Conservation (phyloP, 2,888 invertebrate genomes). For the Tolmerus cingulatus region DNA sequence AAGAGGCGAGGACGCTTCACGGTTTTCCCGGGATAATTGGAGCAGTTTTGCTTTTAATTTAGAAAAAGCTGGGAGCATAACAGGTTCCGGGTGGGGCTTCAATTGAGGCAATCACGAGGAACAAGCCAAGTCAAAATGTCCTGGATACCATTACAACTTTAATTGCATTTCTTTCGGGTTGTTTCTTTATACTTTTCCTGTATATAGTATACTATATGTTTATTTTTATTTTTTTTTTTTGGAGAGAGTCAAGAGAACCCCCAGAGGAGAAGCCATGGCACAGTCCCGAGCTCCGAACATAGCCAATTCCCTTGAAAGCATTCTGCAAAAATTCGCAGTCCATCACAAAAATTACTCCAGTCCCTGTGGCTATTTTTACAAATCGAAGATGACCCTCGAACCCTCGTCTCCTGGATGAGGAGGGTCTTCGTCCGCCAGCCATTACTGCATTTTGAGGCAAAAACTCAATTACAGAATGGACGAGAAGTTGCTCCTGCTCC, state of each 20-base stretch:
- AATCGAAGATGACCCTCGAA: neutral
- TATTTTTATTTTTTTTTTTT: neutral
- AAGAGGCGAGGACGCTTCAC: neutral
- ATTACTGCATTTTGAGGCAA: neutral
- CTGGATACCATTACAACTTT: neutral
- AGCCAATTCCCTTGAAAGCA: neutral
- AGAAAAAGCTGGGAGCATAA: neutral
- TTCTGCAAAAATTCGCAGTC: conserved; percentile 11
- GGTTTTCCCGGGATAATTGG: neutral
- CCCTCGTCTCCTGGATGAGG: neutral
- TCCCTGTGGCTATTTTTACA: neutral
- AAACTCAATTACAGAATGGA: conserved; percentile 17
- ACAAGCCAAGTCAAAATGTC: neutral
- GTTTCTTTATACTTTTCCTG: neutral
- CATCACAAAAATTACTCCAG: conserved; percentile 21
- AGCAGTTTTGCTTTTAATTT: neutral
- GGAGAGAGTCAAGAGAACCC: neutral
- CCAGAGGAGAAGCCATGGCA: neutral
- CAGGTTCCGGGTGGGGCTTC: neutral
- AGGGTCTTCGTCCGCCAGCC: neutral
- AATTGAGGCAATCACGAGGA: neutral
- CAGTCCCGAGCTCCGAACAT: neutral
- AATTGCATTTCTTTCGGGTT: neutral
- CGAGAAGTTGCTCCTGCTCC: neutral
- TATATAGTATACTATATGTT: neutral